Evolutionary conservation across 2,888 invertebrate genomes (phyloP).

Genomic region (Erebia ligea): DNA sequence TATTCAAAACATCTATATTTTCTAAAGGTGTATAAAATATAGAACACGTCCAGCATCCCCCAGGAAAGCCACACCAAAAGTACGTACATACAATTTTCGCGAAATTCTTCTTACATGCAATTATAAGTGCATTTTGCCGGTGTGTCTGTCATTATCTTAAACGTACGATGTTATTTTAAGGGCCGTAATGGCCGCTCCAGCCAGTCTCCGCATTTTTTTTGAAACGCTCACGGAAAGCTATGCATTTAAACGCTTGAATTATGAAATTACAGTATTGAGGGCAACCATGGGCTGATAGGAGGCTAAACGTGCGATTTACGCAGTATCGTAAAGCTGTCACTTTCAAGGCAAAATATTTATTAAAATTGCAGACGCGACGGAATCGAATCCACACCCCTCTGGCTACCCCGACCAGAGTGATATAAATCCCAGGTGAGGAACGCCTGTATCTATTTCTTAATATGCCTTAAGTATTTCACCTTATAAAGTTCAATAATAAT

Average conservation of each 20-base stretch:
- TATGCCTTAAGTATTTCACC: not conserved
- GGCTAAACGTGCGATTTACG: constrained; percentile 41
- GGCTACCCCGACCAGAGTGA: not conserved
- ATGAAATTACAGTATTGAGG: constrained; percentile 82
- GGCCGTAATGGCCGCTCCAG: constrained; percentile 77
- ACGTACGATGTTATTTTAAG: constrained; percentile 83
- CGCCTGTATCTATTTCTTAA: not conserved
- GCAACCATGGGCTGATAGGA: constrained; percentile 67
- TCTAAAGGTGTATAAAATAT: not conserved
- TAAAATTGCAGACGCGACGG: constrained; percentile 11
- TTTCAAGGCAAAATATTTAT: constrained; percentile 27
- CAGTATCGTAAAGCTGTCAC: constrained; percentile 31
- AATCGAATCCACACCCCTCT: constrained; percentile 4
- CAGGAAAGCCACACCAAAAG: constrained; percentile 53
- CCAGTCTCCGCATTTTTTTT: constrained; percentile 69
- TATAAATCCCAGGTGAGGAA: too few species aligned
- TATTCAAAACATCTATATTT: constrained; percentile 23
- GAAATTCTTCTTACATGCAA: constrained; percentile 80
- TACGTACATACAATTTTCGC: constrained; percentile 76
- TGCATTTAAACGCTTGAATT: constrained; percentile 83
- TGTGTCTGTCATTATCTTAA: constrained; percentile 83
- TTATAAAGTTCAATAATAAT: not conserved
- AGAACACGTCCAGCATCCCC: constrained; percentile 3
- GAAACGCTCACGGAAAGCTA: constrained; percentile 78
- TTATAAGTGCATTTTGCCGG: constrained; percentile 82